phyloP scores from a whole-genome alignment of 2,888 invertebrate genomes.

The Dasypolia templi region DNA sequence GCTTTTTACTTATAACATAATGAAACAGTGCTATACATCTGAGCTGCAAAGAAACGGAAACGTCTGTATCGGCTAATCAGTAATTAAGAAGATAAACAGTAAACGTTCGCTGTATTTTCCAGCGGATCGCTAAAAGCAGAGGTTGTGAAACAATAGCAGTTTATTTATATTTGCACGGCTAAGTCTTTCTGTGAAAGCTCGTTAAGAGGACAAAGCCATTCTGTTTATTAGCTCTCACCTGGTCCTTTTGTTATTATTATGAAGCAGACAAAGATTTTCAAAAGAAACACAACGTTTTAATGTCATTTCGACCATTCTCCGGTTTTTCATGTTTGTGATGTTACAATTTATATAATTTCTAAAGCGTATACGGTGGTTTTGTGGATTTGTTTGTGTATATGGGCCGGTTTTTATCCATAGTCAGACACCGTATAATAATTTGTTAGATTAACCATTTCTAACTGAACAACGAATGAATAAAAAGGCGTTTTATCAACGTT shows the following conservation, averaged over 20 bases:
- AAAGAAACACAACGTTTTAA: conserved; percentile 67
- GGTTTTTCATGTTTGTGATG: conserved; percentile 32
- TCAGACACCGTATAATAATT: too few species aligned
- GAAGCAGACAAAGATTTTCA: conserved; percentile 71
- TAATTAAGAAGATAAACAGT: conserved; percentile 72
- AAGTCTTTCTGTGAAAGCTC: conserved; percentile 77
- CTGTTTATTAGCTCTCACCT: conserved; percentile 82
- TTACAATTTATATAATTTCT: not conserved
- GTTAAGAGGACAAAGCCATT: conserved; percentile 79
- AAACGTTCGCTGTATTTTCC: conserved; percentile 65
- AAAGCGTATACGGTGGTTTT: not conserved
- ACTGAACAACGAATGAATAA: too few species aligned
- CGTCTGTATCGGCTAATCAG: conserved; percentile 70
- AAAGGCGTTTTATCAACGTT: too few species aligned
- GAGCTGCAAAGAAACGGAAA: conserved; percentile 56
- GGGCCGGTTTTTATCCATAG: too few species aligned
- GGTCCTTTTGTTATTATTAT: conserved; percentile 77
- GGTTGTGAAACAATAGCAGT: conserved; percentile 76
- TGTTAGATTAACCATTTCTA: too few species aligned
- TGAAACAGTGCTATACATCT: conserved; percentile 48
- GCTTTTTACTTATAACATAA: conserved; percentile 33
- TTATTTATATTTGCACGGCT: conserved; percentile 76
- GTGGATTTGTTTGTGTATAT: too few species aligned
- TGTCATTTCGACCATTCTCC: conserved; percentile 64
- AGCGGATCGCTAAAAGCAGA: conserved; percentile 72